Percentiles rank a stretch among this genome's conserved stretches.
phyloP scores from a whole-genome alignment of 1,140 invertebrate species.

The Chrysomallon squamiferum region DNA sequence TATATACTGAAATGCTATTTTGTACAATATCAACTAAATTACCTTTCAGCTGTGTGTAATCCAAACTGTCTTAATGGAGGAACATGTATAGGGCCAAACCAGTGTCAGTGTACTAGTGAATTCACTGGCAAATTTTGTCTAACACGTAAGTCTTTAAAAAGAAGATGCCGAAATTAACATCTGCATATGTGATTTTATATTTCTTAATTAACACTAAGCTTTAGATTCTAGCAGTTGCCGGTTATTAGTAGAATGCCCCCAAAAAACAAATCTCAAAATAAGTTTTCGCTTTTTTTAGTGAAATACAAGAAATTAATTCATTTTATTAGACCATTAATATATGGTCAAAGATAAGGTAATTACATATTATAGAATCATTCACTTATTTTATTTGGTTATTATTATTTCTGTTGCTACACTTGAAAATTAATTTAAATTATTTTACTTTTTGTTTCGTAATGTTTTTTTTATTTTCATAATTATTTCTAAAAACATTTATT shows the following conservation, averaged over 20 bases:
- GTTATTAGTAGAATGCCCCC: neutral
- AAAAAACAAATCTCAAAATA: neutral
- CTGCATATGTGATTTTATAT: neutral
- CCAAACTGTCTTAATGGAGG: slow-evolving; percentile 80
- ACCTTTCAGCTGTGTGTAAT: slow-evolving; percentile 73
- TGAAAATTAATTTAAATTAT: too few species aligned
- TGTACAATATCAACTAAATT: too few species aligned
- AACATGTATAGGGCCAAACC: slow-evolving; percentile 74
- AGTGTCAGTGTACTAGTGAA: slow-evolving; percentile 75
- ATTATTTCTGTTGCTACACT: too few species aligned
- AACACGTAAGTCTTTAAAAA: slow-evolving; percentile 26
- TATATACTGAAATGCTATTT: too few species aligned
- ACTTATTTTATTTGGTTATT: too few species aligned
- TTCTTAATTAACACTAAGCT: neutral
- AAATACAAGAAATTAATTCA: too few species aligned
- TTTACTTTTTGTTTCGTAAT: too few species aligned
- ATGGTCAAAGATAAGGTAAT: neutral
- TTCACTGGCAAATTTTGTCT: slow-evolving; percentile 80
- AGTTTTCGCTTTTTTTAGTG: neutral
- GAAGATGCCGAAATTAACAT: neutral
- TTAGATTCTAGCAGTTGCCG: neutral
- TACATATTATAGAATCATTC: too few species aligned
- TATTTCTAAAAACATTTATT: too few species aligned
- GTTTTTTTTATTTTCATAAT: too few species aligned
- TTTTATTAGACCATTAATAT: neutral